phyloP scores from a whole-genome alignment of 2,113 vertebrate species.

The Myodes glareolus region DNA sequence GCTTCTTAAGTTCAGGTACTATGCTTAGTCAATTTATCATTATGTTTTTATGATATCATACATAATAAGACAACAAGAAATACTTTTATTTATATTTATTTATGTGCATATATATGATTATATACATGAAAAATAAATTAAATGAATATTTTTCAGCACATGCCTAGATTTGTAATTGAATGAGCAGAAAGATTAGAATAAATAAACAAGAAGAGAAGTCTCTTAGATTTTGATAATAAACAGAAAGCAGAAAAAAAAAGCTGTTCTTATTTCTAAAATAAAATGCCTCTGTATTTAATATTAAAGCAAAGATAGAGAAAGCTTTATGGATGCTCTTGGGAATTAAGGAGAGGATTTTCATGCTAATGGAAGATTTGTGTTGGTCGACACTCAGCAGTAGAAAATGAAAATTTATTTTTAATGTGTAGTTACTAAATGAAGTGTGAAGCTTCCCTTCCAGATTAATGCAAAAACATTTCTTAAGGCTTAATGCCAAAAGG shows the following conservation, averaged over 20 bases:
- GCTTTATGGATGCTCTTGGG: not conserved
- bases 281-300: conserved; percentile 40
- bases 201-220: not conserved
- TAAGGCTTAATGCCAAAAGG: conserved; percentile 59
- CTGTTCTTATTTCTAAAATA: conserved; percentile 54
- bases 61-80: not conserved
- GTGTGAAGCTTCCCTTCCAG: conserved; percentile 61
- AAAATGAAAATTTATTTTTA: conserved; percentile 75
- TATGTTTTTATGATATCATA: not conserved
- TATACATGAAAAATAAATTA: not conserved
- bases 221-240: conserved; percentile 47
- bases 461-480: conserved; percentile 68
- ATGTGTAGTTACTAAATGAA: conserved; percentile 75
- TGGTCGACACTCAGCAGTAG: conserved; percentile 54
- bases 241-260: conserved; percentile 6
- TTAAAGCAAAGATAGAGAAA: conserved; percentile 16
- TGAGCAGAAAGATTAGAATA: conserved; percentile 21
- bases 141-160: not conserved
- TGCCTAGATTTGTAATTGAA: not conserved
- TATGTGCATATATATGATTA: not conserved
- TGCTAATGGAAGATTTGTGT: conserved; percentile 50
- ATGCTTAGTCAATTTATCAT: not conserved
- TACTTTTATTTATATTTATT: not conserved
- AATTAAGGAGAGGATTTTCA: conserved; percentile 59
- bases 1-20: not conserved